Base-by-base conservation (phyloP, 2,888 invertebrate genomes). In the Lasius platythorax region DNA sequence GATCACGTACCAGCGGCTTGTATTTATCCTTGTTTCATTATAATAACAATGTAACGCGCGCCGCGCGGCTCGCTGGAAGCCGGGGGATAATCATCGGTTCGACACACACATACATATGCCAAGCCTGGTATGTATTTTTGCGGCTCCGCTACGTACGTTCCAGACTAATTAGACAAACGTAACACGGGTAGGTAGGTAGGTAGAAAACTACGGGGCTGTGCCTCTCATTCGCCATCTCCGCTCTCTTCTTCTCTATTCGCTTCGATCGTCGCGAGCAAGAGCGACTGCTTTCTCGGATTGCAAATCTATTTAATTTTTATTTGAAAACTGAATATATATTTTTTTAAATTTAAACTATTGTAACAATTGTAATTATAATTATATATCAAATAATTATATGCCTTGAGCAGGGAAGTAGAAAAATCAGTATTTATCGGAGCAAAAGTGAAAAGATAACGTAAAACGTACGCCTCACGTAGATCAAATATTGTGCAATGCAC, bases 11-110 rank as follows among this genome's bases (percentile, higher is more conserved):
- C 92, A 90, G 92, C 93, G 93, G 93, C 93, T 94, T 92, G 93
- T 94, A 93, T 94, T 93, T 94, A 94, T 94, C 93, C 92, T 91
- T 92, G 92, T 93, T 91, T 94, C 94, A 94, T 95, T 94, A 94
- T 95, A 94, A 94, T 95, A 95, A 95, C 94, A 94, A 94, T 94
- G 93, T 93, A 94, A 94, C 91, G 91, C 91, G 90, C 89, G 89
- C 91, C 23, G 23, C 23, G 91, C 86, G 91, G 85, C 85, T 82
- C 87, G 83, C 79, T 84, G 85, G 87, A 89, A 86, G 85, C 87
- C 37, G 83, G 86, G 84, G 84, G 90, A 93, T 93, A 93, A 93
- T 93, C 87, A 92, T 88, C 87, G 91, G 93, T 92, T 93, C 92
- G 92, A 89, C 89, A 87, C 79, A 68, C 78, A 53, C 53, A 66